Base-by-base conservation (phyloP, 2,797 vertebrate species). In the Scarus forsteni region DNA sequence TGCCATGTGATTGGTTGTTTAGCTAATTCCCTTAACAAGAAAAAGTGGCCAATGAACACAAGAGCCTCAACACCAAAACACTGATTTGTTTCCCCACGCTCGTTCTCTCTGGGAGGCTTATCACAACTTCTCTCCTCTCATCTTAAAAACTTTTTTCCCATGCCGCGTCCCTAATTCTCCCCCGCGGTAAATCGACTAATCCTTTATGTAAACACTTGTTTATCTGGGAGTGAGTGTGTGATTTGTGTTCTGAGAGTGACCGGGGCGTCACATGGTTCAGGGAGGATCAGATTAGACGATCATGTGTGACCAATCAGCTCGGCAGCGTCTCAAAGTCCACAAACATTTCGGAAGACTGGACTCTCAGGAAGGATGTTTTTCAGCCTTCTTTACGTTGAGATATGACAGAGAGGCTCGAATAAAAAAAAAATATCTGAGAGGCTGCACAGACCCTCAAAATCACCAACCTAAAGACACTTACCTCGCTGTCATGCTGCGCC, bases 401-500 rank as follows among this genome's bases (percentile, higher is more conserved):
- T 4, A 27, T 27, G 27, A 27, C 27, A 27, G 27, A 27, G 27
- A 27, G 27, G 27, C 27, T 27, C 27, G 4, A 2, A 27, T 27
- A 27, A 27, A 27, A 27, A 4, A 27, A 27, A 27, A 27, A 27
- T 27, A 27, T 27, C 27, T 27, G 27, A 27, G 27, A 27, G 27
- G 27, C 27, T 27, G 27, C 27, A 27, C 27, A 27, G 27, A 27
- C 11, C 43, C 3, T 44, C 49, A 27, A 1, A 49, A 6, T 9
- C 10, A 12, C 18, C 27, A 27, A 27, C 27, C 4, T 19, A 11
- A 18, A 43, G 43, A 15, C 16, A 88, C 96, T 68, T 97, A 99
- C 97, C 96, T 97, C 89, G 92, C 85, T 39, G 91, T 94, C 92
- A 97, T 94, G 87, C 93, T 95, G 87, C 89, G 89, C 96, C 96